Base-by-base conservation (phyloP, 2,113 vertebrate genomes). In the Parus major region DNA sequence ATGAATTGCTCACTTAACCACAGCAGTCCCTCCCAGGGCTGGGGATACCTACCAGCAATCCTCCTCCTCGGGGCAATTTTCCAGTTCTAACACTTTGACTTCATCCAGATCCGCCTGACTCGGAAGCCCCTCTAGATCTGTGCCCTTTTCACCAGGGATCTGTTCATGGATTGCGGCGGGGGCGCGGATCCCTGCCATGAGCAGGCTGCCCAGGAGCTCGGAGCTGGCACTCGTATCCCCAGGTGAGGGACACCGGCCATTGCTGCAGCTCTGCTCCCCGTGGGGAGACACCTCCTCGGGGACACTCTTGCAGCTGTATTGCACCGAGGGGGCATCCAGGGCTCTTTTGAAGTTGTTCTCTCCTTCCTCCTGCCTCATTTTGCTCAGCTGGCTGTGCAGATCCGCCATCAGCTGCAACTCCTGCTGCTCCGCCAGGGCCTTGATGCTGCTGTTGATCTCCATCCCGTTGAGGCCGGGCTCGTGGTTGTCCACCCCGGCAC, bases 21-120 rank as follows among this genome's bases (percentile, higher is more conserved):
- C 23, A 69, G 53, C 14, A 31, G 1, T 11, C 69, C 56, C 31
- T 2, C 23, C 53, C 13, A 0, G 17, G 36, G 27, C 59, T 15
- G 19, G 57, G 12, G 17, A 27, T 64, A 98, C 99, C 2, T 98
- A 99, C 99, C 99, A 99, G 85, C 98, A 98, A 39, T 99, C 98
- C 8, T 98, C 98, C 25, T 98, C 98, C 16, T 98, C 98, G 1
- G 86, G 96, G 92, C 97, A 98, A 16, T 97, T 98, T 49, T 98
- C 98, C 80, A 99, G 97, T 88, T 99, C 98, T 3, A 99, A 92
- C 83, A 99, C 98, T 46, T 99, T 99, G 81, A 99, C 98, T 81
- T 98, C 98, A 64, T 99, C 99, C 94, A 99, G 97, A 6, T 98
- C 97, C 0, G 94, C 95, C 24, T 98, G 94, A 9, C 41, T 57